phyloP scores from a whole-genome alignment of 2,888 invertebrate species.

The Mesodorylaimus sp. region DNA sequence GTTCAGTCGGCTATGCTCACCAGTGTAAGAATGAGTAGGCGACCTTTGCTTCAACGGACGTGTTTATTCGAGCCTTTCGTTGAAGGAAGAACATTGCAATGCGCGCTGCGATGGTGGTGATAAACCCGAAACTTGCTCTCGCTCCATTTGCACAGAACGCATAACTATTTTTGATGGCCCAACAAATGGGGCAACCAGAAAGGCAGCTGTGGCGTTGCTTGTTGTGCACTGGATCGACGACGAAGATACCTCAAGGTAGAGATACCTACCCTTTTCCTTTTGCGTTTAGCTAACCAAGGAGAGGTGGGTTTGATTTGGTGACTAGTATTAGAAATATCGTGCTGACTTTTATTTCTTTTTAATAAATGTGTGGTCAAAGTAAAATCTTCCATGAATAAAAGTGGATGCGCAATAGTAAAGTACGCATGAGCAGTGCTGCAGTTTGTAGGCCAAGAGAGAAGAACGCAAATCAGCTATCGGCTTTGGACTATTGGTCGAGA shows the following conservation, averaged over 20 bases:
- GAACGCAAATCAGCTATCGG: slow-evolving; percentile 7
- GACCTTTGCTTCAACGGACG: too few relatives aligned
- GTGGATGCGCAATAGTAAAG: too few relatives aligned
- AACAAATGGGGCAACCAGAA: background rate
- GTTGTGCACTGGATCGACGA: slow-evolving; percentile 14
- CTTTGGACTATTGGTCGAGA: background rate
- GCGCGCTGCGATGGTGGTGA: background rate
- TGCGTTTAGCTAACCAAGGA: slow-evolving; percentile 3
- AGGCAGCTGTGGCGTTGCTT: slow-evolving; percentile 19
- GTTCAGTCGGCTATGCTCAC: too few relatives aligned
- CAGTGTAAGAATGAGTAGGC: too few relatives aligned
- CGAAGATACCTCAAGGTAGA: too few relatives aligned
- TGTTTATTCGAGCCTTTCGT: too few relatives aligned
- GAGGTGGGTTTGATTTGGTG: too few relatives aligned
- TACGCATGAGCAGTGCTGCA: slow-evolving; percentile 16
- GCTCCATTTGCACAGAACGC: background rate
- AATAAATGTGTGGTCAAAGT: too few relatives aligned
- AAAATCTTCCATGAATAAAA: too few relatives aligned
- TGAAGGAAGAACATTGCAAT: slow-evolving; percentile 1
- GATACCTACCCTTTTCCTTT: too few relatives aligned
- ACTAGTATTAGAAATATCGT: too few relatives aligned
- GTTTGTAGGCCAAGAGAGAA: slow-evolving; percentile 15
- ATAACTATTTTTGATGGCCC: background rate
- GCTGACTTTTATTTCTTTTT: too few relatives aligned
- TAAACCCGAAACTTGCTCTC: background rate